A percentile compares a stretch with the other conserved stretches of the same genome.
phyloP scores from a whole-genome alignment of 92 coral and sea anemone species.

The Heteractis magnifica region DNA sequence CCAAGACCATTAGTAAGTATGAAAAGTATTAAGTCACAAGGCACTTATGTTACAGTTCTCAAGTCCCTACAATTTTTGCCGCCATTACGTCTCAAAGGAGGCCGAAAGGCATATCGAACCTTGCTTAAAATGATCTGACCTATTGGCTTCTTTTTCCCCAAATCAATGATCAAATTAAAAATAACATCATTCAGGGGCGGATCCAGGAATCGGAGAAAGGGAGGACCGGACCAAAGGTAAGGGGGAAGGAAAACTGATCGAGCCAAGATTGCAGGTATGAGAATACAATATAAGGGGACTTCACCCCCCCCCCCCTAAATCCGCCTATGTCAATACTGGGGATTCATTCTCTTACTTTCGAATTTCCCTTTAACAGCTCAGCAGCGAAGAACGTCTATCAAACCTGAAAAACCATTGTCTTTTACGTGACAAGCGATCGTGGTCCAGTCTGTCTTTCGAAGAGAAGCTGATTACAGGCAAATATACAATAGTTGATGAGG shows the following conservation, averaged over 20 bases:
- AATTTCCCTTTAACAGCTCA: constrained; percentile 8
- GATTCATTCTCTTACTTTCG: not conserved
- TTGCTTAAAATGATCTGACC: no score
- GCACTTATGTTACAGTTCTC: not conserved
- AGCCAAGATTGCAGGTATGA: no score
- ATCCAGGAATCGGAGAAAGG: no score
- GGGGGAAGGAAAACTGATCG: no score
- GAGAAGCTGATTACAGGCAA: constrained; percentile 52
- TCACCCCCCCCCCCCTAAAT: not conserved
- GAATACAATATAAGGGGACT: not conserved
- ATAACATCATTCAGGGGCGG: no score
- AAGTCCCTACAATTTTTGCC: not conserved
- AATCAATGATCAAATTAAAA: no score
- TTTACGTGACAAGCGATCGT: constrained; percentile 21
- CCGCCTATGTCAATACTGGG: no score
- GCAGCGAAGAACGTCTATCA: constrained; percentile 24
- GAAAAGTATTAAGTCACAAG: no score
- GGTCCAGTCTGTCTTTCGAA: constrained; percentile 52
- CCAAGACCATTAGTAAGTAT: constrained; percentile 5
- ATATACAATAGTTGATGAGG: constrained; percentile 69
- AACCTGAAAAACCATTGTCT: constrained; percentile 14
- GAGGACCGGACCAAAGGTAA: no score
- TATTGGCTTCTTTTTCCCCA: no score
- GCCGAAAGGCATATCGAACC: no score
- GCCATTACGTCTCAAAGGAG: not conserved